Percentiles rank a stretch among this genome's conserved stretches.
Evolutionary conservation across 2,797 vertebrate genomes (phyloP).

Genomic region (Octomys mimax): DNA sequence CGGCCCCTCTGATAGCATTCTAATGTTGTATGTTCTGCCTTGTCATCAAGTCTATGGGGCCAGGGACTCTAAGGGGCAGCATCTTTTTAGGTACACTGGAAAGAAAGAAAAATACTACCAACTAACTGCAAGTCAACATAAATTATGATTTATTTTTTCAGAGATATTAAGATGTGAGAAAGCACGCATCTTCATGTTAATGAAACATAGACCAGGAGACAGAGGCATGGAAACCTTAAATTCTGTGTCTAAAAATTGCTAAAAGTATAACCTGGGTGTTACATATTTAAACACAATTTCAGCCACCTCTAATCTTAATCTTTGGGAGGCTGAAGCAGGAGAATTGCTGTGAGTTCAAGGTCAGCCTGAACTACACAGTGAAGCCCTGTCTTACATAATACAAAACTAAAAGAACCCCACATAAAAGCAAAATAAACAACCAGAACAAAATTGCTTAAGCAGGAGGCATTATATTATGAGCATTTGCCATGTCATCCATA

Average conservation of each 20-base stretch:
- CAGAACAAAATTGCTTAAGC: not conserved
- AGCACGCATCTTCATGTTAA: not conserved
- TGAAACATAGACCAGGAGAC: not conserved
- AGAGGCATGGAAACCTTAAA: not conserved
- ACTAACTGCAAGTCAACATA: not conserved
- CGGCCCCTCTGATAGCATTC: not conserved
- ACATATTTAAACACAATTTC: too few relatives aligned
- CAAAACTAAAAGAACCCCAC: not conserved
- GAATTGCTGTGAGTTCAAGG: not conserved
- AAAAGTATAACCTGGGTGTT: not conserved
- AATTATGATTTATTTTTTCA: not conserved
- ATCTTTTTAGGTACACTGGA: not conserved
- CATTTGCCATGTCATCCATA: not conserved
- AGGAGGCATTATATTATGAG: not conserved
- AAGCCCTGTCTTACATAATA: not conserved
- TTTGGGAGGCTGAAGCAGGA: not conserved
- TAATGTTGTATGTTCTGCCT: not conserved
- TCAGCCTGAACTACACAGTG: not conserved
- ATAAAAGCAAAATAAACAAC: not conserved
- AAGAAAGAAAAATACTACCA: slow-evolving; percentile 17
- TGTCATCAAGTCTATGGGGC: not conserved
- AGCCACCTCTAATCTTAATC: not conserved
- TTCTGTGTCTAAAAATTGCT: not conserved
- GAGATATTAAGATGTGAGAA: slow-evolving; percentile 48
- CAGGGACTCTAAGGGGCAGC: not conserved